Evolutionary conservation across 2,888 invertebrate genomes (phyloP).

Genomic region (Epinotia nisella): DNA sequence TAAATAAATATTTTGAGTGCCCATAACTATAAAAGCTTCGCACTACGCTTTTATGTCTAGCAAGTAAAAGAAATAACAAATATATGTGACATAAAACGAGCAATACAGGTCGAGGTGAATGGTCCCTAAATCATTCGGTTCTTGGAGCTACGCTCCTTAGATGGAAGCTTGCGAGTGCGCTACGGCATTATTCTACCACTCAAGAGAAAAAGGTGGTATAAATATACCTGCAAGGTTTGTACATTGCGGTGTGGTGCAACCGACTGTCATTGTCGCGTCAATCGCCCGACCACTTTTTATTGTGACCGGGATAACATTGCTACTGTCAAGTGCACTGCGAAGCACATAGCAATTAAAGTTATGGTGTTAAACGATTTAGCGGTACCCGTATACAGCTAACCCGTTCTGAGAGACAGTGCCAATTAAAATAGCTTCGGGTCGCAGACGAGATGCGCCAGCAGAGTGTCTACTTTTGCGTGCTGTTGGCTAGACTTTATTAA

Average conservation of each 20-base stretch:
- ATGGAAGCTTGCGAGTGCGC: constrained; percentile 68
- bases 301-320: constrained; percentile 34
- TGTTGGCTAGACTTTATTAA: constrained; percentile 3
- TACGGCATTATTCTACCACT: constrained; percentile 26
- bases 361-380: constrained; percentile 40
- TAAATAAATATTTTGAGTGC: not conserved
- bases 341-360: constrained; percentile 45
- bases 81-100: constrained; percentile 36
- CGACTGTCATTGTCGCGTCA: constrained; percentile 43
- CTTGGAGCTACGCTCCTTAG: constrained; percentile 63
- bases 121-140: constrained; percentile 68
- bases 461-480: not conserved
- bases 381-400: not conserved
- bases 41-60: constrained; percentile 1
- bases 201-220: constrained; percentile 19
- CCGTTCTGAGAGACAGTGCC: not conserved
- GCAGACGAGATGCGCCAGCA: not conserved
- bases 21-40: constrained; percentile 12
- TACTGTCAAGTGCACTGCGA: constrained; percentile 25
- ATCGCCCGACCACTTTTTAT: constrained; percentile 56
- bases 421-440: not conserved
- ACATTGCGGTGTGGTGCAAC: constrained; percentile 24
- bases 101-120: constrained; percentile 70
- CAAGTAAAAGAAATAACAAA: constrained; percentile 30
- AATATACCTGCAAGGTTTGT: no score